Evolutionary conservation across 2,797 vertebrate genomes (phyloP).

Genomic region (Oreortyx pictus): DNA sequence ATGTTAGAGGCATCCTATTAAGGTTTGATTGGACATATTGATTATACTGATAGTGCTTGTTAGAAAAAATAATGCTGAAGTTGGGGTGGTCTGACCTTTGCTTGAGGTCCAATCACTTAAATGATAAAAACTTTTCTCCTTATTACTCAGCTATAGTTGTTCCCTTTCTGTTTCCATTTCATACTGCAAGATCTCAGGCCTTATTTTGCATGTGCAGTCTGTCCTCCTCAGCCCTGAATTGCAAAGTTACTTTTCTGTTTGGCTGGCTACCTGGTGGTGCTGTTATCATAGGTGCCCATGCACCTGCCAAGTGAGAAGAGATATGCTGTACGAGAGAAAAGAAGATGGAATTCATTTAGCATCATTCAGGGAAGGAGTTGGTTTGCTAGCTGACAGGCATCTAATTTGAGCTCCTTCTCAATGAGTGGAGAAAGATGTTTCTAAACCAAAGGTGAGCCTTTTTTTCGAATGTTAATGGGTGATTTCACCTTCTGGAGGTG

Average conservation of each 20-base stretch:
- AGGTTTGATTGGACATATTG: neutral
- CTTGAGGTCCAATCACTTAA: neutral
- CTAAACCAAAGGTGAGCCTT: no score
- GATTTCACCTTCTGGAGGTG: no score
- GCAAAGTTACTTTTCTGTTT: neutral
- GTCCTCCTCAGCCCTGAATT: neutral
- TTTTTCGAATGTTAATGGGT: no score
- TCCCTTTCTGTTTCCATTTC: neutral
- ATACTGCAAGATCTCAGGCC: rapidly evolving
- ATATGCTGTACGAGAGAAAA: neutral
- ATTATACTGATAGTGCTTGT: neutral
- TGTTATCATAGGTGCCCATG: neutral
- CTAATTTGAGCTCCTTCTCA: neutral
- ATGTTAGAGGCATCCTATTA: neutral
- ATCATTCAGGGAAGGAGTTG: neutral
- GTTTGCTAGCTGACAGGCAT: neutral
- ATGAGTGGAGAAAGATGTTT: no score
- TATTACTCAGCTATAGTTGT: neutral
- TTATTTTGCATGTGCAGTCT: neutral
- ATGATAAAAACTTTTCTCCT: neutral
- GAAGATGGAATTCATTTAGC: neutral
- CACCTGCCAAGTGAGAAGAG: neutral
- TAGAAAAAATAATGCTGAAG: neutral
- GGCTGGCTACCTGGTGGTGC: neutral
- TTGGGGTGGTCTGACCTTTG: neutral